Base-by-base conservation (phyloP, 2,113 vertebrate genomes). In the Capricornis sumatraensis region DNA sequence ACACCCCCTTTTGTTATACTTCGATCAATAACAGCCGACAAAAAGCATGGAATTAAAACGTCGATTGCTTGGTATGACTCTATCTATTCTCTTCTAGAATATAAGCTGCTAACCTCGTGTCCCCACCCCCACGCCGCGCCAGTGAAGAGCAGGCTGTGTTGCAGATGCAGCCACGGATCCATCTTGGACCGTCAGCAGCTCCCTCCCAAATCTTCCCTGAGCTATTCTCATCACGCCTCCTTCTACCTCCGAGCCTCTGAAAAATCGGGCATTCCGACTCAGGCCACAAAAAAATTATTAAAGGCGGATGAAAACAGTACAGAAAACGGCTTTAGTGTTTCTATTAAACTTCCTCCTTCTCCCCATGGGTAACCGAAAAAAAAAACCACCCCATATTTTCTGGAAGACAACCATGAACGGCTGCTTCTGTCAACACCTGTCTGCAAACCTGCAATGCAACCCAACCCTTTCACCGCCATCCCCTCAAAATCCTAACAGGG, bases 101-200 rank as follows among this genome's bases (percentile, higher is more conserved):
- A 94, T n/a, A 84, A 86, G 84, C 85, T 67, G 71, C 78, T 58
- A 86, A 86, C 12, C 47, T 89, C 96, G 21, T 3, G 82, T 85
- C 93, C 89, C 95, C 93, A 87, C 95, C 97, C 97, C 97, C 91
- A 93, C 83, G 71, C 94, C 57, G 89, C 60, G 79, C 81, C 91
- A 30, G 76, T 1, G 76, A 78, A 58, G 81, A 86, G 91, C 87
- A 30, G 91, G 87, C 87, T 21, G 95, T 36, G 83, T 7, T 84
- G 98, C 95, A 92, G 94, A 87, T 45, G 92, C 95, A 52, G 96
- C 71, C 96, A 14, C 92, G 97, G 85, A 98, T 97, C 98, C 98
- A 98, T 98, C 96, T 97, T 97, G 97, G 92, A 94, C 96, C 97
- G 40, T 40, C 76, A 33, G 83, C 71, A 40, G 95, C 94, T 82